These are phyloP conservation scores for Achatina immaculata DNA, from an alignment of 1,140 invertebrate species.

Conservation along the genomic window DNA sequence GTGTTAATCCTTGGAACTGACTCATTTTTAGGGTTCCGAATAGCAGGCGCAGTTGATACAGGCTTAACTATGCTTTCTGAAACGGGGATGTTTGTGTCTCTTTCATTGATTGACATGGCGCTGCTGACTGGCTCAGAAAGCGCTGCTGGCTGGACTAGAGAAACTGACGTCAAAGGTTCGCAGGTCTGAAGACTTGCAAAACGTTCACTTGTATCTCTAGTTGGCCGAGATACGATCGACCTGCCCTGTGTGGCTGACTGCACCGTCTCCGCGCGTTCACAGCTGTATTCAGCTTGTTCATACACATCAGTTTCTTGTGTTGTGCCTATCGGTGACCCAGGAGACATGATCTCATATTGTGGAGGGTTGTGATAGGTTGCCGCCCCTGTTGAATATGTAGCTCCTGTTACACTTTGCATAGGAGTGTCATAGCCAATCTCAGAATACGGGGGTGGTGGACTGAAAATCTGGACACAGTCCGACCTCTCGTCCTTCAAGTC, in stretches of 20 bases:
- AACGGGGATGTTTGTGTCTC: not conserved
- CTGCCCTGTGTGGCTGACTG: not conserved
- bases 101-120: not conserved
- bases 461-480: not conserved
- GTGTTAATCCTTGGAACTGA: not conserved
- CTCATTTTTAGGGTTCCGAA: not conserved
- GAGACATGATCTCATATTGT: not conserved
- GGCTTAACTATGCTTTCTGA: not conserved
- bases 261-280: not conserved
- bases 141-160: not conserved
- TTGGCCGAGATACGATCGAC: not conserved
- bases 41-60: not conserved
- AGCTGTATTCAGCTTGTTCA: not conserved
- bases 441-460: conserved; percentile 29
- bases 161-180: not conserved
- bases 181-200: not conserved
- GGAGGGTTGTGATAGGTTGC: not conserved
- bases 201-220: not conserved
- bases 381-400: not conserved
- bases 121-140: not conserved
- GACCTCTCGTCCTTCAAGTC: conserved; percentile 21
- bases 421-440: not conserved
- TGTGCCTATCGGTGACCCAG: not conserved
- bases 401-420: not conserved
- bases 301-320: not conserved